Base-by-base conservation (phyloP, 2,113 vertebrate genomes). In the Lophochroa leadbeateri region DNA sequence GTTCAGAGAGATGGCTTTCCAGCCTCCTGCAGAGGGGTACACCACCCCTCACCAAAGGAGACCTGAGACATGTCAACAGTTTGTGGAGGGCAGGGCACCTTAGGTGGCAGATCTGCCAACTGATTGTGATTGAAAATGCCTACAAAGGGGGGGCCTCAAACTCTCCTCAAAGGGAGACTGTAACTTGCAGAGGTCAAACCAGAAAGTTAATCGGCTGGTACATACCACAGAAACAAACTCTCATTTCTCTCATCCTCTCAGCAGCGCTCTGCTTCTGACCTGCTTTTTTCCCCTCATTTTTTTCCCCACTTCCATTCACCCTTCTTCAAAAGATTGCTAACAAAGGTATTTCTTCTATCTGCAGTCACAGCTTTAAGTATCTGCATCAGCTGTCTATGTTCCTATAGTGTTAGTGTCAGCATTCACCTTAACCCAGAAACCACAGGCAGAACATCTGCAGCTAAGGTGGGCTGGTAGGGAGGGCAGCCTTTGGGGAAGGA, bases 171-270 rank as follows among this genome's bases (percentile, higher is more conserved):
- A 78, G 23, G 10, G 16, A 81, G 16, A 70, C 5, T 15, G 7
- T 50, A 77, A 86, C 81, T 94, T 39, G 11, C 46, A 94, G 55
- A 92, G 50, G 61, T 68, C 69, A 91, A 89, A 92, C 65, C 39
- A 71, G 78, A 68, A 82, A 87, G 65, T 84, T 79, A 89, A 95
- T 82, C 8, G 5, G 47, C n/a, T 87, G 47, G 44, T 69, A 95
- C 10, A 6, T 28, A 63, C 16, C 46, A 92, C 17, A 72, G 57
- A 84, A 90, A 88, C n/a, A 83, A 90, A 86, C 69, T 80, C 69
- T 74, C 65, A 75, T 33, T 85, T 57, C 14, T 88, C 67, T 86
- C 53, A 80, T 83, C 71, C 17, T 86, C 86, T 75, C 86, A 94
- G 64, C 27, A 71, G 47, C 80, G 37, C 27, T 91, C 69, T 76